These are phyloP conservation scores for Agriopis leucophaearia DNA, from an alignment of 2,888 invertebrate genomes.

Conservation along the genomic window DNA sequence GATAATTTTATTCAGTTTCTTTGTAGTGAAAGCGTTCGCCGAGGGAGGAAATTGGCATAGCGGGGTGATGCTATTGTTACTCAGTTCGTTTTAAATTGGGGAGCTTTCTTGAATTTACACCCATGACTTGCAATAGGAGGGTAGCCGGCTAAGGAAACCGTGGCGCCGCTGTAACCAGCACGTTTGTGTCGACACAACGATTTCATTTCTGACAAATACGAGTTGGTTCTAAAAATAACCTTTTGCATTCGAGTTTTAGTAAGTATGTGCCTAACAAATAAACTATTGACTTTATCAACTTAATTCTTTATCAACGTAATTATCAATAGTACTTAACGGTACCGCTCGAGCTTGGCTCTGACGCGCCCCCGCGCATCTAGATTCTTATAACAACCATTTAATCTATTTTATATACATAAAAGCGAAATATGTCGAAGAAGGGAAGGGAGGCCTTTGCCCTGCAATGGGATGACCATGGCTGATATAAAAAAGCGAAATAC, in stretches of 20 bases:
- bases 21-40: conserved; percentile 72
- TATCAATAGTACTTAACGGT: no score
- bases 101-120: conserved; percentile 85
- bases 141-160: conserved; percentile 60
- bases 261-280: no score
- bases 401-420: no score
- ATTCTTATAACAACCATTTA: no score
- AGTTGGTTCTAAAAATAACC: background rate
- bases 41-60: conserved; percentile 83
- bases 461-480: no score
- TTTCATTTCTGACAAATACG: conserved; percentile 58
- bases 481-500: no score
- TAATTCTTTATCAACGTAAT: no score
- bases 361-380: no score
- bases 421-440: no score
- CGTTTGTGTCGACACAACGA: conserved; percentile 40
- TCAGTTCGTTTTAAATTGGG: conserved; percentile 84
- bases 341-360: no score
- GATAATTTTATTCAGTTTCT: conserved; percentile 81
- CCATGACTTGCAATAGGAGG: conserved; percentile 81
- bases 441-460: no score
- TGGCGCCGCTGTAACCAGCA: conserved; percentile 47
- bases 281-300: no score
- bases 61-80: conserved; percentile 81
- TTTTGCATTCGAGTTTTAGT: background rate